Conservation (phyloP, 2,797 vertebrate genomes). For the Amblyraja radiata region DNA sequence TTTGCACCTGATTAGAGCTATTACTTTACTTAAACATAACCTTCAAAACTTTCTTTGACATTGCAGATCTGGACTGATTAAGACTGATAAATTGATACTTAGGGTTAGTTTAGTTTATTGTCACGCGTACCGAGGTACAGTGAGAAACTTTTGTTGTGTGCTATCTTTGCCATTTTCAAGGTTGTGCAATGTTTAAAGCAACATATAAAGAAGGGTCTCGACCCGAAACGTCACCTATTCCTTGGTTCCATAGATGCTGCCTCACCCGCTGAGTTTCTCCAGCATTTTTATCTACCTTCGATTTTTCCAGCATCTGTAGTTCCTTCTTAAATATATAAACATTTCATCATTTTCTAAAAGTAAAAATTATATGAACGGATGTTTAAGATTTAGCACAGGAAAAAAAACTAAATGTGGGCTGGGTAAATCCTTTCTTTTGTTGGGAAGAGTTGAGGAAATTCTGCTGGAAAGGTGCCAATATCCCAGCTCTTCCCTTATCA, state of each 20-base stretch:
- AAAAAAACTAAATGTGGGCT: not conserved
- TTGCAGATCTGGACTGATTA: not conserved
- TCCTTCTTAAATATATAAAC: too few species aligned
- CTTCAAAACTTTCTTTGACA: not conserved
- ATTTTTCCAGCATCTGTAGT: too few species aligned
- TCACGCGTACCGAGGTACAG: too few species aligned
- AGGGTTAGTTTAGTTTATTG: too few species aligned
- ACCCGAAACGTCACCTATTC: too few species aligned
- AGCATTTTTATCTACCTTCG: too few species aligned
- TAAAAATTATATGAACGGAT: not conserved
- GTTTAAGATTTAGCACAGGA: not conserved
- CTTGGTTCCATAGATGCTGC: too few species aligned
- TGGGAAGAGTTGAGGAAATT: conserved; percentile 11
- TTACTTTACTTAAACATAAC: not conserved
- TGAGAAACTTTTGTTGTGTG: too few species aligned
- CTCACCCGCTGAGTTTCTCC: too few species aligned
- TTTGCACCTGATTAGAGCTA: not conserved
- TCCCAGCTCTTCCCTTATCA: not conserved
- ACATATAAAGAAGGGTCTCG: too few species aligned
- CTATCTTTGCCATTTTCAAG: not conserved
- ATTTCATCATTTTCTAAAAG: not conserved
- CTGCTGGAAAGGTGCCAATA: conserved; percentile 6
- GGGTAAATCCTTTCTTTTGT: not conserved
- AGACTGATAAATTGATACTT: not conserved
- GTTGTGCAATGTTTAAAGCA: not conserved